These are phyloP conservation scores for Ormyrus pomaceus DNA, from an alignment of 2,888 invertebrate genomes.

Conservation along the genomic window DNA sequence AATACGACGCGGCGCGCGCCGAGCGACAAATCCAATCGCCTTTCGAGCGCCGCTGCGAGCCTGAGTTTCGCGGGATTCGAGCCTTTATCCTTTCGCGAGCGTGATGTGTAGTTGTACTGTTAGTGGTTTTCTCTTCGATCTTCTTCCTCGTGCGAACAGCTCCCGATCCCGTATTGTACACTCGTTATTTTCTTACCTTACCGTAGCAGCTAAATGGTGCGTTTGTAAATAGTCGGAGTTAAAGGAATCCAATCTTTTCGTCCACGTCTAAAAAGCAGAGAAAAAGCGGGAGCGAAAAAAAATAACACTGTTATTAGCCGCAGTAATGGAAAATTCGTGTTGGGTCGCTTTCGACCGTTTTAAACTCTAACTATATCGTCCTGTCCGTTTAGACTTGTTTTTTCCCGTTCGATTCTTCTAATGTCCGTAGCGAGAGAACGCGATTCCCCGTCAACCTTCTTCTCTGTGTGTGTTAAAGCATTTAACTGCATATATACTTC, in stretches of 20 bases:
- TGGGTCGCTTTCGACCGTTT: conserved; percentile 34
- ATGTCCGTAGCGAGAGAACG: conserved; percentile 6
- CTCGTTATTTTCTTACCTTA: conserved; percentile 47
- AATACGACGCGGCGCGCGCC: too few relatives aligned
- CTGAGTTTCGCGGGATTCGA: too few relatives aligned
- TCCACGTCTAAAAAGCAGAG: conserved; percentile 20
- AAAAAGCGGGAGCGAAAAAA: conserved; percentile 18
- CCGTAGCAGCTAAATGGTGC: conserved; percentile 13
- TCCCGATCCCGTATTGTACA: neutral
- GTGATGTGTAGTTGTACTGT: too few relatives aligned
- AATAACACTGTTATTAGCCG: conserved; percentile 32
- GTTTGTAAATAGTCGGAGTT: conserved; percentile 37
- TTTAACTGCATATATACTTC: conserved; percentile 52
- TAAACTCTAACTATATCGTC: conserved; percentile 16
- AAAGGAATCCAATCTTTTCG: conserved; percentile 18
- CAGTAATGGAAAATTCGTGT: conserved; percentile 29
- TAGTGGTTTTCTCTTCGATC: too few relatives aligned
- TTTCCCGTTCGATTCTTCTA: conserved; percentile 30
- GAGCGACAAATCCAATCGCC: too few relatives aligned
- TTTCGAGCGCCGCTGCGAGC: too few relatives aligned
- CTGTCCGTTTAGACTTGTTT: conserved; percentile 36
- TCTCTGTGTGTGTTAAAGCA: conserved; percentile 13
- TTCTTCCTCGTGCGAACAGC: too few relatives aligned
- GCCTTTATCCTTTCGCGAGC: too few relatives aligned
- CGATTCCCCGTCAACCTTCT: neutral